Evolutionary conservation across 2,113 vertebrate species (phyloP).

Genomic region (Piaya cayana): DNA sequence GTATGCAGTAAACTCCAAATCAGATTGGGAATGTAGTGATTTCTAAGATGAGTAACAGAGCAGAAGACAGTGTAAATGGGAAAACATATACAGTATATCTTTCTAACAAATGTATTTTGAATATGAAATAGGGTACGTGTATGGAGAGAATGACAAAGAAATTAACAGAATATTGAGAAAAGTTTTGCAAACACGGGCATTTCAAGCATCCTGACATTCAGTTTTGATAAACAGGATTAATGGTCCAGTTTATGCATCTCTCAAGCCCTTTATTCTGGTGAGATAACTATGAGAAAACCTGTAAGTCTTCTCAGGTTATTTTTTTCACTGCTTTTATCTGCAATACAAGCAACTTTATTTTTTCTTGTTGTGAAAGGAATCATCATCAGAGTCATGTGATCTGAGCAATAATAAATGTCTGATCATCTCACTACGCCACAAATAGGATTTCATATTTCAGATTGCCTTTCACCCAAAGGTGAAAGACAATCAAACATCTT

Average conservation of each 20-base stretch:
- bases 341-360: background rate
- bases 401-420: background rate
- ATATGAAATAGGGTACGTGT: background rate
- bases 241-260: background rate
- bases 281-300: background rate
- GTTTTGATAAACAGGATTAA: background rate
- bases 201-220: background rate
- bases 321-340: background rate
- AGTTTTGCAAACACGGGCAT: background rate
- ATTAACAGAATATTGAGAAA: background rate
- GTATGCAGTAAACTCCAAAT: background rate
- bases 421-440: background rate
- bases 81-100: background rate
- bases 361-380: background rate
- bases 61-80: background rate
- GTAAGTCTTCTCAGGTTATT: background rate
- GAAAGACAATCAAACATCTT: conserved; percentile 4
- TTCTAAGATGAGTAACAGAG: background rate
- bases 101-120: background rate
- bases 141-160: background rate
- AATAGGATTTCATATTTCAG: background rate
- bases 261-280: background rate
- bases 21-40: background rate
- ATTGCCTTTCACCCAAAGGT: background rate
- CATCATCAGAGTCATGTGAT: background rate